These are phyloP conservation scores for Chondrilla cf. caribensis DNA, from an alignment of 37 sponge, comb jelly and placozoan species.

Conservation along the genomic window DNA sequence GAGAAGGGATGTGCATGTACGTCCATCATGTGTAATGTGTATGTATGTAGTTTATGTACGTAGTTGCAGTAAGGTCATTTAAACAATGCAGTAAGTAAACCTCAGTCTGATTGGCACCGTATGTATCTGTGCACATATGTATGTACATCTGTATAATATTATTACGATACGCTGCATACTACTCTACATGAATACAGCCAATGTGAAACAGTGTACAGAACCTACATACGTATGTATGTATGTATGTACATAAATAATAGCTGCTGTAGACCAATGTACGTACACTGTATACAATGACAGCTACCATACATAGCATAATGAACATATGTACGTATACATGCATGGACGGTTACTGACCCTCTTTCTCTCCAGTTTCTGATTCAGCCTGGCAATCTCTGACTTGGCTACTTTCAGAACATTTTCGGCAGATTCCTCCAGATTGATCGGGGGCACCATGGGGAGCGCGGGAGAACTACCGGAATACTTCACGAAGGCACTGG, in stretches of 20 bases:
- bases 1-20: not conserved
- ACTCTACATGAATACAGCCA: too few relatives aligned
- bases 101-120: not conserved
- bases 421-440: conserved; percentile 34
- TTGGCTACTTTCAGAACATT: conserved; percentile 61
- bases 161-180: too few relatives aligned
- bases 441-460: not conserved
- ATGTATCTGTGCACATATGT: not conserved
- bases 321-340: not conserved
- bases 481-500: conserved; percentile 24
- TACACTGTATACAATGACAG: conserved; percentile 2
- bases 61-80: not conserved
- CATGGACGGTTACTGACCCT: not conserved
- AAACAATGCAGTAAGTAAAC: not conserved
- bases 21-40: too few relatives aligned
- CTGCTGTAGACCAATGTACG: not conserved
- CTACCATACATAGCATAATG: not conserved
- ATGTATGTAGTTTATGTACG: too few relatives aligned
- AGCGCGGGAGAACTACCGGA: not conserved
- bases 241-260: not conserved
- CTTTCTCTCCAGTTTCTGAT: conserved; percentile 34
- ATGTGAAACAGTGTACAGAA: not conserved
- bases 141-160: not conserved
- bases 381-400: conserved; percentile 45
- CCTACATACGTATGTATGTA: not conserved